These are phyloP conservation scores for Trachythela sp. DNA, from an alignment of 64 coral and sea anemone genomes.

Conservation along the genomic window DNA sequence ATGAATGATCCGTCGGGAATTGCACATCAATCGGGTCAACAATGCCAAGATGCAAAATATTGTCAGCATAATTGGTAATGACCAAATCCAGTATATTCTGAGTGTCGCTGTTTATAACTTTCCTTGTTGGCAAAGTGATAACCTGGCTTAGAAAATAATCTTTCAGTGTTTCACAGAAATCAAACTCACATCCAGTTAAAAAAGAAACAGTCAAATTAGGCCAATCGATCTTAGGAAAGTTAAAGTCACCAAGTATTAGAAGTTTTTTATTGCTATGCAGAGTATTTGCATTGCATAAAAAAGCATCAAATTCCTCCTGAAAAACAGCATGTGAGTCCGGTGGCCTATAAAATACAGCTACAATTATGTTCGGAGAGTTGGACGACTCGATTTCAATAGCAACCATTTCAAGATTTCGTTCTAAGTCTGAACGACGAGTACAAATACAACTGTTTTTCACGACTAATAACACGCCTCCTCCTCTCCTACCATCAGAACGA, in stretches of 20 bases:
- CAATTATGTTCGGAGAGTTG: too few species aligned
- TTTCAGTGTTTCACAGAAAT: neutral
- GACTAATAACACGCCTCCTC: too few species aligned
- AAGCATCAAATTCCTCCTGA: neutral
- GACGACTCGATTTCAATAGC: too few species aligned
- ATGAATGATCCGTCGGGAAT: neutral
- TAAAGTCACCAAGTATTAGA: slow-evolving; percentile 15
- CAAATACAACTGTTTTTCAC: too few species aligned
- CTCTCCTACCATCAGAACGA: too few species aligned
- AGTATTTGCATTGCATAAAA: neutral
- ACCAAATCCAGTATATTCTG: neutral
- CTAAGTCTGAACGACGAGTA: too few species aligned
- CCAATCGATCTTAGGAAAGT: neutral
- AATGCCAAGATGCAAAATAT: neutral
- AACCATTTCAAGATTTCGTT: too few species aligned
- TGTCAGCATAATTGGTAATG: neutral
- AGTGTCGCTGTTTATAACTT: too few species aligned
- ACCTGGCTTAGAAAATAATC: neutral
- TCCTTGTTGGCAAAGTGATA: neutral
- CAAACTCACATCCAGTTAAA: neutral
- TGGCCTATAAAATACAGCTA: neutral
- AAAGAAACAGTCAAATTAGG: neutral
- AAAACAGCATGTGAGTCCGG: neutral
- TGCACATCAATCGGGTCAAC: neutral
- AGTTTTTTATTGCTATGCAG: neutral